These are phyloP conservation scores for Samia ricini DNA, from an alignment of 1,140 invertebrate species.

Conservation along the genomic window DNA sequence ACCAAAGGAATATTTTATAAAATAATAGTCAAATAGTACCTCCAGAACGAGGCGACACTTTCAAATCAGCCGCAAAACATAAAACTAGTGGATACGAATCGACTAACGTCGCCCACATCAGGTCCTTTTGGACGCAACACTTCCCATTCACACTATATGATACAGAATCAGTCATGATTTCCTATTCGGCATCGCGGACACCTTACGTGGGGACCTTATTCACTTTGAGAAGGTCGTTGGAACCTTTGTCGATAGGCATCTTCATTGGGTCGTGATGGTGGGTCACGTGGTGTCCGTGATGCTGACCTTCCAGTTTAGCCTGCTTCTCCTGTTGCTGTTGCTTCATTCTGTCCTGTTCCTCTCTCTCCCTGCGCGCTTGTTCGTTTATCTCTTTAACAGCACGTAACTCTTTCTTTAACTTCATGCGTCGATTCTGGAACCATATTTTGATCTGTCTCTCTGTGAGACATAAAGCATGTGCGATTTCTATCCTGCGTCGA, in stretches of 20 bases:
- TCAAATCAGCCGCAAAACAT: conserved; percentile 67
- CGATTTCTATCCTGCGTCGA: conserved; percentile 97
- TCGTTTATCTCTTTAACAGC: conserved; percentile 97
- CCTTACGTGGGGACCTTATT: conserved; percentile 83
- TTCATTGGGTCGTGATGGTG: conserved; percentile 79
- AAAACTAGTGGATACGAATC: conserved; percentile 72
- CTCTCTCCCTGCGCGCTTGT: conserved; percentile 91
- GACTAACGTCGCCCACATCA: conserved; percentile 60
- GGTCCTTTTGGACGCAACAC: conserved; percentile 66
- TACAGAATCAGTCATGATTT: conserved; percentile 74
- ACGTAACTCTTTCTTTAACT: conserved; percentile 96
- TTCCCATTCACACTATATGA: conserved; percentile 71
- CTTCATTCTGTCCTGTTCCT: conserved; percentile 94
- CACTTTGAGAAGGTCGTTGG: conserved; percentile 82
- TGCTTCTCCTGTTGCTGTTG: conserved; percentile 92
- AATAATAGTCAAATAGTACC: conserved; percentile 55
- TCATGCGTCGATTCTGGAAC: conserved; percentile 99
- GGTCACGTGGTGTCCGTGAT: conserved; percentile 76
- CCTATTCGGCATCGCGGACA: conserved; percentile 45
- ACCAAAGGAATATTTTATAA: conserved; percentile 72
- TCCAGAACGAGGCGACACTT: conserved; percentile 53
- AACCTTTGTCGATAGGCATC: conserved; percentile 81
- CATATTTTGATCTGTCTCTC: conserved; percentile 98
- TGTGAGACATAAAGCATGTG: conserved; percentile 96
- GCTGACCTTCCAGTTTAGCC: conserved; percentile 83